Evolutionary conservation across 2,797 vertebrate species (phyloP).

Genomic region (Cyclura pinguis): DNA sequence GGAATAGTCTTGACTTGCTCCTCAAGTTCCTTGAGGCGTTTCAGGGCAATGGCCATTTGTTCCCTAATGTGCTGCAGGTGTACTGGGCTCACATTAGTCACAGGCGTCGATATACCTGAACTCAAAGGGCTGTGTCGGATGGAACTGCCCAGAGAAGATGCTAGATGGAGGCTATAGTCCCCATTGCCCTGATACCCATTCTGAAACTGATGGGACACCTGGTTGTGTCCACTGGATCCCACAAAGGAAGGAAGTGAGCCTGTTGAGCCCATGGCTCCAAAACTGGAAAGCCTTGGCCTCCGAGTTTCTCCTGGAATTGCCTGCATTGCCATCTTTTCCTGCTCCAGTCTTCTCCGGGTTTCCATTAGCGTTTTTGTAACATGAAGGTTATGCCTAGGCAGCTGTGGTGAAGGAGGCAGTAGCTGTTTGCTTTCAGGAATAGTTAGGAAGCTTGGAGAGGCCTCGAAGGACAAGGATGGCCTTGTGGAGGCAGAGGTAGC

Average conservation of each 20-base stretch:
- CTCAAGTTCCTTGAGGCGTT: constrained; percentile 93
- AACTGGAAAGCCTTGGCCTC: constrained; percentile 93
- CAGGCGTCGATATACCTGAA: constrained; percentile 93
- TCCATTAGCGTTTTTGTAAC: constrained; percentile 99
- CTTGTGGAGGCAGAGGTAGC: constrained; percentile 54
- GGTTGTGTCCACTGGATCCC: constrained; percentile 83
- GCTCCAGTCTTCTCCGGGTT: constrained; percentile 92
- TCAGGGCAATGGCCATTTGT: constrained; percentile 96
- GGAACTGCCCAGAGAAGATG: constrained; percentile 91
- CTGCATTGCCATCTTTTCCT: constrained; percentile 91
- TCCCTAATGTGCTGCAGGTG: constrained; percentile 97
- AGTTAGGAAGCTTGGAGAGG: constrained; percentile 76
- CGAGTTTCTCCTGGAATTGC: constrained; percentile 82
- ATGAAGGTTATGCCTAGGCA: constrained; percentile 89
- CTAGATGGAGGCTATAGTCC: constrained; percentile 85
- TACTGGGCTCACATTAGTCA: constrained; percentile 93
- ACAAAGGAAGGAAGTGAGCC: constrained; percentile 92
- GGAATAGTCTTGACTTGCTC: constrained; percentile 97
- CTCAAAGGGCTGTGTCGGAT: constrained; percentile 96
- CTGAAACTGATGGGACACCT: constrained; percentile 81
- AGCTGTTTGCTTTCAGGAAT: constrained; percentile 85
- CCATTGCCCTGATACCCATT: constrained; percentile 89
- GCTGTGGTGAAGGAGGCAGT: constrained; percentile 88
- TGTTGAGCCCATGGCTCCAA: constrained; percentile 92
- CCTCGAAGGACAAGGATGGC: constrained; percentile 75